phyloP scores from a whole-genome alignment of 2,888 invertebrate genomes.

The Brassicogethes aeneus region DNA sequence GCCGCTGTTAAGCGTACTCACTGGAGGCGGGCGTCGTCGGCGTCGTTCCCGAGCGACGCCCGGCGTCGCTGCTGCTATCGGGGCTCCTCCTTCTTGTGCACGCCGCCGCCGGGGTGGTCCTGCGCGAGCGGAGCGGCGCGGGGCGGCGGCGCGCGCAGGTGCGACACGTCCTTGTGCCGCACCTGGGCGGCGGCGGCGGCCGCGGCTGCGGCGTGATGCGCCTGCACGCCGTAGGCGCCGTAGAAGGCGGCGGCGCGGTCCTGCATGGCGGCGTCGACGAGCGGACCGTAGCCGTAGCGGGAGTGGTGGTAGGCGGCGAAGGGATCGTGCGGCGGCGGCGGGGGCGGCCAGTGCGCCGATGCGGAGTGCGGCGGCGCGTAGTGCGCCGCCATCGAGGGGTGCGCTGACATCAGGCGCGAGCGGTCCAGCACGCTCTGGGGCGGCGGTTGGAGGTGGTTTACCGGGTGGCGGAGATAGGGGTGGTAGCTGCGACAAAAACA shows the following conservation, averaged over 20 bases:
- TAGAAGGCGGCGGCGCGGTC: slow-evolving; percentile 67
- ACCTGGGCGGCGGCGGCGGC: slow-evolving; percentile 25
- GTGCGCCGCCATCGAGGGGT: slow-evolving; percentile 45
- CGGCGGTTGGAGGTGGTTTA: slow-evolving; percentile 43
- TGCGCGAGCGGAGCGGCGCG: slow-evolving; percentile 39
- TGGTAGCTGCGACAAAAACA: too few species aligned
- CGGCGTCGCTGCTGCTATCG: slow-evolving; percentile 40
- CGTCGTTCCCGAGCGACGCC: slow-evolving; percentile 4
- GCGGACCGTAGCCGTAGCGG: slow-evolving; percentile 64
- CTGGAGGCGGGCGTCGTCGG: too few species aligned
- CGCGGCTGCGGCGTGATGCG: slow-evolving; percentile 19
- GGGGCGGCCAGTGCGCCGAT: slow-evolving; percentile 36
- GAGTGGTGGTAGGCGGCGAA: slow-evolving; percentile 39
- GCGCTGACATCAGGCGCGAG: slow-evolving; percentile 38
- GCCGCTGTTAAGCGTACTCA: too few species aligned
- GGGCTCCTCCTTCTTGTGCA: slow-evolving; percentile 53
- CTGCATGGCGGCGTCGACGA: slow-evolving; percentile 70
- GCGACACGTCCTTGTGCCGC: slow-evolving; percentile 36
- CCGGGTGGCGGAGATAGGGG: slow-evolving; percentile 44
- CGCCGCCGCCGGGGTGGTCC: slow-evolving; percentile 49
- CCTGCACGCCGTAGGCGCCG: slow-evolving; percentile 47
- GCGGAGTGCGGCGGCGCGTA: slow-evolving; percentile 43
- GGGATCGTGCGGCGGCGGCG: slow-evolving; percentile 40
- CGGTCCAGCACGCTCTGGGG: slow-evolving; percentile 43
- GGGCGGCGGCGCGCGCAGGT: slow-evolving; percentile 36